Evolutionary conservation across 2,888 invertebrate genomes (phyloP).

Genomic region (Ophion obscuratus): DNA sequence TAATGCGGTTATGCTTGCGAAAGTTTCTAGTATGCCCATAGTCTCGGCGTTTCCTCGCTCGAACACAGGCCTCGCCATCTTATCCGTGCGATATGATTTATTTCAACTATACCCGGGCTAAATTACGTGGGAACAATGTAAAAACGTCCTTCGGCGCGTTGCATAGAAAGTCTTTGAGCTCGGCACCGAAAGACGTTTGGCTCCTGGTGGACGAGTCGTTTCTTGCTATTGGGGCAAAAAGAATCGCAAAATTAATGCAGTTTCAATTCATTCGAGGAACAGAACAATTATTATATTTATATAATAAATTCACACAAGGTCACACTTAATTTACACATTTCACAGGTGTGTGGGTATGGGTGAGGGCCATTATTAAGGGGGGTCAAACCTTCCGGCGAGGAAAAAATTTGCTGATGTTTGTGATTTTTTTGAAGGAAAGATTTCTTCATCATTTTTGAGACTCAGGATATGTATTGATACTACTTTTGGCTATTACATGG

Average conservation of each 20-base stretch:
- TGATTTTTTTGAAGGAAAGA: too few species aligned
- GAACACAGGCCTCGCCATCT: conserved; percentile 11
- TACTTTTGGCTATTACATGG: too few species aligned
- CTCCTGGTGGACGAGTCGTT: conserved; percentile 41
- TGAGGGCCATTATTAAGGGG: background rate
- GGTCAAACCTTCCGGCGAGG: too few species aligned
- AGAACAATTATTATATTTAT: background rate
- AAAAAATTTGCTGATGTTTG: too few species aligned
- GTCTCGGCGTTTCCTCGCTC: background rate
- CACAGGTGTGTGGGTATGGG: background rate
- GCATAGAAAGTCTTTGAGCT: conserved; percentile 10
- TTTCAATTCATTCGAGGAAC: background rate
- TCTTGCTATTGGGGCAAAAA: conserved; percentile 42
- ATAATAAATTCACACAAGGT: background rate
- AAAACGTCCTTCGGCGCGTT: conserved; percentile 28
- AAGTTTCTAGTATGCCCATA: conserved; percentile 16
- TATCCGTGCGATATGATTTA: conserved; percentile 45
- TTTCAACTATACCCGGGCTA: conserved; percentile 39
- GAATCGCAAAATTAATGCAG: background rate
- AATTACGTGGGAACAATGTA: conserved; percentile 54
- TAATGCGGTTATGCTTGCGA: conserved; percentile 32
- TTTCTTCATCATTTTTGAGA: too few species aligned
- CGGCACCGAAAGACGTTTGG: background rate
- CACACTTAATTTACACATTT: too few species aligned
- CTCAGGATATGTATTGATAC: too few species aligned